These are phyloP conservation scores for Sipunculus nudus DNA, from an alignment of 2,888 invertebrate species.

Conservation along the genomic window DNA sequence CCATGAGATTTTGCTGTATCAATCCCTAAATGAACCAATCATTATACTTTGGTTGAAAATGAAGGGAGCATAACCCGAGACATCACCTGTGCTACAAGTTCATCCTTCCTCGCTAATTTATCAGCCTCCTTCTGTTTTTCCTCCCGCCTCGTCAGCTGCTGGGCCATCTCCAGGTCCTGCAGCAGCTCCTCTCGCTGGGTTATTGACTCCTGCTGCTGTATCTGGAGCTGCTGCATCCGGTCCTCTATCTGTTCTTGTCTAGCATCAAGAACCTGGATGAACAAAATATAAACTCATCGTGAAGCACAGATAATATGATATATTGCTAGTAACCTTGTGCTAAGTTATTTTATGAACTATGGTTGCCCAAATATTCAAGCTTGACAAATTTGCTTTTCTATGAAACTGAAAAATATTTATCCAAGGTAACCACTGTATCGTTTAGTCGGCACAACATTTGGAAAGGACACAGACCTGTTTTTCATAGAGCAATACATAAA, in stretches of 20 bases:
- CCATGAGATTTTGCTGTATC: not conserved
- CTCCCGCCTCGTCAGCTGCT: conserved; percentile 58
- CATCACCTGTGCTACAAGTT: conserved; percentile 57
- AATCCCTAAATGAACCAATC: no score
- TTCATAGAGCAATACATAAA: no score
- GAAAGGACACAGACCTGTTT: no score
- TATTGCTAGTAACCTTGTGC: not conserved
- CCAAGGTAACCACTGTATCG: no score
- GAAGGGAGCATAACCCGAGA: not conserved
- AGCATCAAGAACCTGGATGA: conserved; percentile 55
- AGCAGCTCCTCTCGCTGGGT: conserved; percentile 59
- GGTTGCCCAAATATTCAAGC: no score
- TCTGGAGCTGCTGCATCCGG: conserved; percentile 52
- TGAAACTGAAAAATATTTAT: no score
- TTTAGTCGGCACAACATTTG: no score
- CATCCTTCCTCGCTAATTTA: conserved; percentile 47
- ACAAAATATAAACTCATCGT: not conserved
- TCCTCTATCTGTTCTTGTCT: conserved; percentile 58
- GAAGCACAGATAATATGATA: not conserved
- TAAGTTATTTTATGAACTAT: no score
- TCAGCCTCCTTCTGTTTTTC: conserved; percentile 48
- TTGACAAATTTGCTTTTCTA: no score
- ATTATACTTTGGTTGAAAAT: no score
- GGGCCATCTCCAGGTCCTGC: conserved; percentile 61
- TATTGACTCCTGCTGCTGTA: conserved; percentile 61